Conservation (phyloP, 2,888 invertebrate species). For the Stomorhina lunata region DNA sequence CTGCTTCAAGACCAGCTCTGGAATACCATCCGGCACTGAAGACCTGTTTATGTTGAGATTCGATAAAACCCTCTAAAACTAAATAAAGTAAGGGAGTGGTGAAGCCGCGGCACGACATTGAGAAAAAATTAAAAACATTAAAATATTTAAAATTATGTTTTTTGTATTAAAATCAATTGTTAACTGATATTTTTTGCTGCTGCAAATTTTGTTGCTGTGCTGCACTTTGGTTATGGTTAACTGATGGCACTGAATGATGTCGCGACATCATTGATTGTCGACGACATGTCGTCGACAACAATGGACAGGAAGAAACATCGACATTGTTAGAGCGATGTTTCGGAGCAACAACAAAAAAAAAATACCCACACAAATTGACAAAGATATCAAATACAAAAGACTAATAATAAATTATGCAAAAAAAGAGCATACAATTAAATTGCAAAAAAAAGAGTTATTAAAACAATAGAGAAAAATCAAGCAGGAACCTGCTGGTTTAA, state of each 20-base stretch:
- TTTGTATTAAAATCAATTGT: conserved; percentile 1
- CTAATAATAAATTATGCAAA: conserved; percentile 38
- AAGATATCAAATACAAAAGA: conserved; percentile 43
- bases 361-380: conserved; percentile 30
- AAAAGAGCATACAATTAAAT: conserved; percentile 20
- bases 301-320: conserved; percentile 61
- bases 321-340: conserved; percentile 38
- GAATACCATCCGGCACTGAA: no score
- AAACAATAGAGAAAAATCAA: conserved; percentile 39
- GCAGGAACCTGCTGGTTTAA: conserved; percentile 59
- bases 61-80: conserved; percentile 33
- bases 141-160: conserved; percentile 6
- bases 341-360: conserved; percentile 18
- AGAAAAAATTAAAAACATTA: conserved; percentile 32
- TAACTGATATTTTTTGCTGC: conserved; percentile 2
- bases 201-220: neutral
- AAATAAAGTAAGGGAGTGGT: conserved; percentile 49
- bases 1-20: no score
- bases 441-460: neutral
- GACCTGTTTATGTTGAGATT: no score
- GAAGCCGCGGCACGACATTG: conserved; percentile 35
- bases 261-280: no score
- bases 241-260: conserved; percentile 36
- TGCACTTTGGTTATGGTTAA: conserved; percentile 27
- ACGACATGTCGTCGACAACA: no score